Evolutionary conservation across 1,140 invertebrate species (phyloP).

Genomic region (Aporrectodea caliginosa): DNA sequence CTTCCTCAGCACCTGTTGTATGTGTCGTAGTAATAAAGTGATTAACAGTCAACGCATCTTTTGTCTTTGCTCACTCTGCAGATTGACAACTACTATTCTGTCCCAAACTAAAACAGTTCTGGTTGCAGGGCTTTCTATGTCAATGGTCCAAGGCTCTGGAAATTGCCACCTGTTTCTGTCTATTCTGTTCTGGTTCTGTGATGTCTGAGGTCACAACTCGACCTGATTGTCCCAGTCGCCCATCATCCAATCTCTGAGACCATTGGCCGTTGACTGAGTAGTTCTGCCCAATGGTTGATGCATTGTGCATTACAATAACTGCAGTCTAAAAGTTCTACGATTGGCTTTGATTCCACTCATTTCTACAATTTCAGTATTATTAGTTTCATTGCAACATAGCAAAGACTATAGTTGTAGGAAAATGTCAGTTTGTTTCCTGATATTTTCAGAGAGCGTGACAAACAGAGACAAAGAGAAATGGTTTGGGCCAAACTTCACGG

Average conservation of each 20-base stretch:
- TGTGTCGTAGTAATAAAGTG: no score
- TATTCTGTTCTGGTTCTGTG: no score
- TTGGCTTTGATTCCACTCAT: neutral
- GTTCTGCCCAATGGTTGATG: neutral
- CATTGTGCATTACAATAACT: neutral
- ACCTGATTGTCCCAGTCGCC: no score
- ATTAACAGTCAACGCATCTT: no score
- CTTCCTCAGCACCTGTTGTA: neutral
- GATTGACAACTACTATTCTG: neutral
- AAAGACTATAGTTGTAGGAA: constrained; percentile 17
- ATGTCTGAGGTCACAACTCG: no score
- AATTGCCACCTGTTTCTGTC: no score
- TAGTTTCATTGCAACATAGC: no score
- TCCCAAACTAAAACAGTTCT: neutral
- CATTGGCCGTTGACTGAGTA: no score
- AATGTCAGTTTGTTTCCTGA: constrained; percentile 16
- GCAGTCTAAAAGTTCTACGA: neutral
- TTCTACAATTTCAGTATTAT: neutral
- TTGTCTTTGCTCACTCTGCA: no score
- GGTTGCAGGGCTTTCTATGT: neutral
- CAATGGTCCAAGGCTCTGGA: neutral
- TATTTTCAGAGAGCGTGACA: constrained; percentile 23
- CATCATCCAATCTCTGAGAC: no score
- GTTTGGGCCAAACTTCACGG: constrained; percentile 16
- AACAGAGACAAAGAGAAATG: constrained; percentile 21